Conservation (phyloP, 2,888 invertebrate species). For the Drosophila nigritarsus region DNA sequence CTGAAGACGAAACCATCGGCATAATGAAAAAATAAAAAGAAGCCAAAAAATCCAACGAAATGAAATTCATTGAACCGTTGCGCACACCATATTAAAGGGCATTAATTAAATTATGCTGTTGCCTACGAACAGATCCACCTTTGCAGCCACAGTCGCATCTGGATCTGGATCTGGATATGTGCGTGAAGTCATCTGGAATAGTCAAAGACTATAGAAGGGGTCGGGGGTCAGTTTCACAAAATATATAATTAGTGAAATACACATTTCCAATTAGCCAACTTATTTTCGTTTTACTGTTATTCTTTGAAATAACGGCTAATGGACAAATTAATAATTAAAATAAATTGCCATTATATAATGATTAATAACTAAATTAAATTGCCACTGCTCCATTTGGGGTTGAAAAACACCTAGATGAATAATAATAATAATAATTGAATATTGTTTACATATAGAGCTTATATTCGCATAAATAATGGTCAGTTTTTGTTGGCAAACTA, state of each 20-base stretch:
- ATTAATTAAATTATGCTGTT: conserved; percentile 70
- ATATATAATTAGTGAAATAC: background rate
- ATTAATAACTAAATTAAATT: background rate
- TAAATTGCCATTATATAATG: background rate
- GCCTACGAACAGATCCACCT: conserved; percentile 6
- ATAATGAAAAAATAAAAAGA: conserved; percentile 63
- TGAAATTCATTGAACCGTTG: conserved; percentile 64
- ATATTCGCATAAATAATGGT: conserved; percentile 18
- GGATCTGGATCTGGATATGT: background rate
- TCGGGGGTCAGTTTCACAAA: background rate
- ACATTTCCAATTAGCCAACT: background rate
- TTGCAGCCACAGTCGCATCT: conserved; percentile 3
- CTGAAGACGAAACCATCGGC: conserved; percentile 54
- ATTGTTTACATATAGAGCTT: background rate
- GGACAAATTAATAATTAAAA: background rate
- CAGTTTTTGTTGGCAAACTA: conserved; percentile 13
- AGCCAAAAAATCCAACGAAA: conserved; percentile 37
- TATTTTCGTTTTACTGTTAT: background rate
- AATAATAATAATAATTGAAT: background rate
- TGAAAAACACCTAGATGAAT: too few species aligned
- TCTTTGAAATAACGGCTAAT: too few species aligned
- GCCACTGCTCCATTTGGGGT: background rate
- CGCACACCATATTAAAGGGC: conserved; percentile 55
- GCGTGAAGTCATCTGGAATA: conserved; percentile 3
- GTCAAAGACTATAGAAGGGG: background rate